These are phyloP conservation scores for Pegea sp. DNA, from an alignment of 23 tunicate species.

Conservation along the genomic window DNA sequence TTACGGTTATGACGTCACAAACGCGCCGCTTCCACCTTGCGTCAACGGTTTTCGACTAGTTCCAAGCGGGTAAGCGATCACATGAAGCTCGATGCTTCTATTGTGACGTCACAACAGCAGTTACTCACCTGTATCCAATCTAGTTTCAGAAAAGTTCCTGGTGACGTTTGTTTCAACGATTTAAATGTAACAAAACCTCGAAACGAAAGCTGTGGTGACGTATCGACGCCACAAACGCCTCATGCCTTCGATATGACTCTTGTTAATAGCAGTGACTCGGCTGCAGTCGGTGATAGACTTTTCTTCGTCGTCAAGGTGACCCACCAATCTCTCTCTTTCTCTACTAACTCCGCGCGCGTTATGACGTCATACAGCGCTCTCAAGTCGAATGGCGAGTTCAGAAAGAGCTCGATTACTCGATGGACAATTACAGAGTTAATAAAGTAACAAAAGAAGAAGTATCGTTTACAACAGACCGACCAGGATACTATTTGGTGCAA, in stretches of 20 bases:
- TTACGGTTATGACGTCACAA: not conserved
- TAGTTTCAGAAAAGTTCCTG: constrained; percentile 65
- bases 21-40: not conserved
- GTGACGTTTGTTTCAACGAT: constrained; percentile 38
- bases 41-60: constrained; percentile 18
- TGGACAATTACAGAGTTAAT: not conserved
- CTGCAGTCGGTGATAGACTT: constrained; percentile 19
- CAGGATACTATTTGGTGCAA: constrained; percentile 27
- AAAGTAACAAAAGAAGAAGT: not conserved
- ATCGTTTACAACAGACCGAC: constrained; percentile 7
- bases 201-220: constrained; percentile 2
- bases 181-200: constrained; percentile 1
- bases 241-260: constrained; percentile 9
- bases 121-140: not conserved
- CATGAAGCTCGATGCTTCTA: no score
- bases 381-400: no score
- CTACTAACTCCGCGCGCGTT: not conserved
- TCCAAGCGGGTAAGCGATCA: constrained; percentile 11
- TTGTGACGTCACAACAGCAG: no score
- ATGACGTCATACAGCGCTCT: no score
- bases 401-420: no score
- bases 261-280: constrained; percentile 11
- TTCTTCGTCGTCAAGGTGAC: constrained; percentile 25
- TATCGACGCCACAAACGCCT: constrained; percentile 7
- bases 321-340: not conserved